A percentile compares a stretch with the other conserved stretches of the same genome.
These are phyloP conservation scores for Lepus europaeus DNA, from an alignment of 2,113 vertebrate species.

Conservation along the genomic window DNA sequence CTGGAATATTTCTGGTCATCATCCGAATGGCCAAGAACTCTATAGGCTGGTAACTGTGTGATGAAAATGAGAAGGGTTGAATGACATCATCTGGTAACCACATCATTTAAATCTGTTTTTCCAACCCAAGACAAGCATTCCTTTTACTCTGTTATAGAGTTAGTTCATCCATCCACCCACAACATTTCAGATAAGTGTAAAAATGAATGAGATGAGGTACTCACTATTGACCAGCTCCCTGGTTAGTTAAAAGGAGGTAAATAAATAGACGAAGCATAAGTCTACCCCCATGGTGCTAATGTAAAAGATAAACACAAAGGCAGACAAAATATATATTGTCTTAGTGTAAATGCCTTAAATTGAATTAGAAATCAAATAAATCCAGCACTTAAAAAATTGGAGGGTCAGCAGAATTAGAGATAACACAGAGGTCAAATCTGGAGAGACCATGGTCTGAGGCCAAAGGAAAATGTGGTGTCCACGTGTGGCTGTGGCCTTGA, in stretches of 20 bases:
- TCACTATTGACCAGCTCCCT: not conserved
- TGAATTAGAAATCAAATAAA: constrained; percentile 13
- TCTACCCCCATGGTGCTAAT: not conserved
- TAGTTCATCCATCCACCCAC: not conserved
- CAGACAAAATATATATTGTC: not conserved
- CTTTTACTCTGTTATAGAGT: accelerated
- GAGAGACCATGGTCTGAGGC: not conserved
- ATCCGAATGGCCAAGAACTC: not conserved
- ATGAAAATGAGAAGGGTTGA: not conserved
- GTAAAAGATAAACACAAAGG: not conserved
- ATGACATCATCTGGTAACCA: not conserved
- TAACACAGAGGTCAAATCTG: not conserved
- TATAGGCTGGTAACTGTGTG: not conserved
- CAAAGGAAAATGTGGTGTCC: not conserved
- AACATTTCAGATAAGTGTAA: not conserved
- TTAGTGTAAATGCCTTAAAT: not conserved
- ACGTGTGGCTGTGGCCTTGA: accelerated
- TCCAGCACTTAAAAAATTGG: not conserved
- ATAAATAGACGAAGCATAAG: not conserved
- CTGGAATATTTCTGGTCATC: not conserved
- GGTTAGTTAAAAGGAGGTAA: not conserved
- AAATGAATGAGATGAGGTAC: not conserved
- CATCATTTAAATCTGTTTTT: not conserved
- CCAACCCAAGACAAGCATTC: too few relatives aligned
- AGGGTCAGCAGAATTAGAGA: not conserved